These are phyloP conservation scores for Melanerpes aurifrons DNA, from an alignment of 2,113 vertebrate genomes.

Conservation along the genomic window DNA sequence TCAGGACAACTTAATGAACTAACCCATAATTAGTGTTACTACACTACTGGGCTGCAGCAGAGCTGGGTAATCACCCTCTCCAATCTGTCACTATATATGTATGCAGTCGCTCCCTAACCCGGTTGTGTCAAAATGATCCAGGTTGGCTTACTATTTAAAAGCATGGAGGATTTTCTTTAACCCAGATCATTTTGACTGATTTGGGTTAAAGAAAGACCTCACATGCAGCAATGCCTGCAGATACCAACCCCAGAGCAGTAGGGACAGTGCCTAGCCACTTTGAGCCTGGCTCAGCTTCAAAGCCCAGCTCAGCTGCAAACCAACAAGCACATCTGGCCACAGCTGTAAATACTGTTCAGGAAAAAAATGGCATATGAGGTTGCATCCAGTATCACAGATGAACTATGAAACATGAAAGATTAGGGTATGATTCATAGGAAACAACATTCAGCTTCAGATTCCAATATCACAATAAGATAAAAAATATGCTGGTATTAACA, in stretches of 20 bases:
- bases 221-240: not conserved
- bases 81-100: not conserved
- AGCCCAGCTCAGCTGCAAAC: slow-evolving; percentile 4
- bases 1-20: not conserved
- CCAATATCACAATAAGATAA: not conserved
- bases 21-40: not conserved
- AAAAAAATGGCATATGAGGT: not conserved
- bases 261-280: not conserved
- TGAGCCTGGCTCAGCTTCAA: not conserved
- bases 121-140: slow-evolving; percentile 67
- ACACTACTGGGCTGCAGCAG: not conserved
- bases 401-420: not conserved
- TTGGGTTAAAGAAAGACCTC: slow-evolving; percentile 47
- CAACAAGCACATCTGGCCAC: slow-evolving; percentile 33
- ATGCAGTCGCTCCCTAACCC: not conserved
- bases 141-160: slow-evolving; percentile 69
- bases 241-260: not conserved
- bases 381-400: slow-evolving; percentile 17
- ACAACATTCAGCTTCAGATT: not conserved
- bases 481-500: not conserved
- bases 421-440: not conserved
- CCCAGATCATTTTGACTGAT: slow-evolving; percentile 58
- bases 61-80: not conserved
- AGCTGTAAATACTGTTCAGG: slow-evolving; percentile 15
- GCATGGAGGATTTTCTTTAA: slow-evolving; percentile 37